These are phyloP conservation scores for Valencia hispanica DNA, from an alignment of 2,797 vertebrate genomes.

Conservation along the genomic window DNA sequence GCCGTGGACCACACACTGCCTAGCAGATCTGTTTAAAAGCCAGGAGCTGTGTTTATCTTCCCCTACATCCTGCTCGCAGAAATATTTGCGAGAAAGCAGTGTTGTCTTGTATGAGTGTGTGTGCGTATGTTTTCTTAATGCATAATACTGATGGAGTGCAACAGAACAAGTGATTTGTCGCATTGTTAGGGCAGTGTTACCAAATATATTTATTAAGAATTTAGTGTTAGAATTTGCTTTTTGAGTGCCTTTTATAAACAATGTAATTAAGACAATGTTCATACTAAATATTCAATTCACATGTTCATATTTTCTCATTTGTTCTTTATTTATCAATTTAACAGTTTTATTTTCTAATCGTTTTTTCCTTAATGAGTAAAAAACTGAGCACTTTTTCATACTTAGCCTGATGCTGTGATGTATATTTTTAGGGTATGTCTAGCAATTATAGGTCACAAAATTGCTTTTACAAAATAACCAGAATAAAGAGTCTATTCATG, in stretches of 20 bases:
- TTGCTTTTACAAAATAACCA: not conserved
- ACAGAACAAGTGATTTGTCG: not conserved
- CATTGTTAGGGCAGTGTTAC: not conserved
- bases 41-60: constrained; percentile 85
- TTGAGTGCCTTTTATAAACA: not conserved
- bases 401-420: not conserved
- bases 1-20: constrained; percentile 82
- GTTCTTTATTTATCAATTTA: not conserved
- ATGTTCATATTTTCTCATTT: not conserved
- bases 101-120: constrained; percentile 32
- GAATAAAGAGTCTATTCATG: not conserved
- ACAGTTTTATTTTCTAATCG: not conserved
- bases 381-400: not conserved
- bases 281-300: not conserved
- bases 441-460: not conserved
- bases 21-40: constrained; percentile 83
- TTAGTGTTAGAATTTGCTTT: not conserved
- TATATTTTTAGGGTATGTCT: not conserved
- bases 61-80: constrained; percentile 83
- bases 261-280: not conserved
- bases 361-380: not conserved
- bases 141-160: not conserved
- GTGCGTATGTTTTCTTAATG: constrained; percentile 37
- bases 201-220: not conserved
- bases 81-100: constrained; percentile 78